Percentiles rank a stretch among this genome's conserved stretches.
phyloP scores from a whole-genome alignment of 2,797 vertebrate species.

The Margarornis squamiger region DNA sequence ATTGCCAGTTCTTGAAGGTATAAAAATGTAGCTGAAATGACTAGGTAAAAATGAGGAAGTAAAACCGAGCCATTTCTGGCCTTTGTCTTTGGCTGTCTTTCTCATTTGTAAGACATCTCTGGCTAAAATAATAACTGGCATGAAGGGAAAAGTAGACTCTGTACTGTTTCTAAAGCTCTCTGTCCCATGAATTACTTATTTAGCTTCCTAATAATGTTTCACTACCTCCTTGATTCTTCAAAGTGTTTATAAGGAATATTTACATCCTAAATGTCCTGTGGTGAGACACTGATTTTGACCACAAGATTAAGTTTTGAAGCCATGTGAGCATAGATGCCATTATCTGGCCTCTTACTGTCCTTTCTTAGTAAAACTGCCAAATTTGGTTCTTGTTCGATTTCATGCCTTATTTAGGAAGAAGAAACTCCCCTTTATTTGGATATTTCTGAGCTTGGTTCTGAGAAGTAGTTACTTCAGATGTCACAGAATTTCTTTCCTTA shows the following conservation, averaged over 20 bases:
- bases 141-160: not conserved
- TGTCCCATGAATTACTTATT: not conserved
- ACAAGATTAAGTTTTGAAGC: not conserved
- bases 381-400: not conserved
- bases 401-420: not conserved
- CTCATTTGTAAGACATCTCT: not conserved
- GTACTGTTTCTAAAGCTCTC: not conserved
- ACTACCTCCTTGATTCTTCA: not conserved
- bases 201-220: not conserved
- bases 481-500: not conserved
- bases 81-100: not conserved
- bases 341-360: not conserved
- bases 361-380: not conserved
- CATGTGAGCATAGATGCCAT: not conserved
- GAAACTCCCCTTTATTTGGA: not conserved
- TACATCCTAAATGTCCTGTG: not conserved
- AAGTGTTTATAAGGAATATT: not conserved
- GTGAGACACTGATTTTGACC: not conserved
- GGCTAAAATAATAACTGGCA: not conserved
- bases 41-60: not conserved
- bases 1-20: not conserved
- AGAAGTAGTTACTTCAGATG: not conserved
- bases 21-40: not conserved
- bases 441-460: not conserved
- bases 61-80: not conserved